A percentile compares a stretch with the other conserved stretches of the same genome.
Evolutionary conservation across 2,888 invertebrate genomes (phyloP).

Genomic region (Monochamus alternatus): DNA sequence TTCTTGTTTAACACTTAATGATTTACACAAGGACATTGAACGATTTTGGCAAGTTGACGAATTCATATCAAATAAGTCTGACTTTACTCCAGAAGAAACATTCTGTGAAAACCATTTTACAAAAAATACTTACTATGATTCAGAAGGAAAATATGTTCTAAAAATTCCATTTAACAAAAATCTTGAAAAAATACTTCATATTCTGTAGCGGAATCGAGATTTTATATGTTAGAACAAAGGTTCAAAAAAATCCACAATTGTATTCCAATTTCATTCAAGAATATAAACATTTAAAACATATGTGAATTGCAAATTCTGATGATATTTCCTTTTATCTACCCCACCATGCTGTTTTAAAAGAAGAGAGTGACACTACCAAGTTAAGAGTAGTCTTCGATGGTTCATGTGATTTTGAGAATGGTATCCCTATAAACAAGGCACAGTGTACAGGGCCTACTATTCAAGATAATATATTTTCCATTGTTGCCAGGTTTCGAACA

Average conservation of each 20-base stretch:
- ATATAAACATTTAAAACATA: conserved; percentile 10
- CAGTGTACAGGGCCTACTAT: conserved; percentile 13
- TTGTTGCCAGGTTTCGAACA: conserved; percentile 9
- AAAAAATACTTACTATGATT: conserved; percentile 4
- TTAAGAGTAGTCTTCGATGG: conserved; percentile 14
- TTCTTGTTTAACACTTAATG: conserved; percentile 11
- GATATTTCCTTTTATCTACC: conserved; percentile 15
- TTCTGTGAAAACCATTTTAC: conserved; percentile 9
- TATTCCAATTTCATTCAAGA: neutral
- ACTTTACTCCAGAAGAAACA: neutral
- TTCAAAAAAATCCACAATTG: conserved; percentile 6
- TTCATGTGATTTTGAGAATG: neutral
- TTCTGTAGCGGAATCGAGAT: conserved; percentile 9
- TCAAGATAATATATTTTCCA: conserved; percentile 12
- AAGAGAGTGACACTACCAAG: conserved; percentile 6
- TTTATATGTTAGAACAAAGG: neutral
- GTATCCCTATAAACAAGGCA: conserved; percentile 10
- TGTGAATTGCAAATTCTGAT: neutral
- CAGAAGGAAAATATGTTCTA: conserved; percentile 9
- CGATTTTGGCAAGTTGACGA: conserved; percentile 18
- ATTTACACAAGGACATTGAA: conserved; percentile 6
- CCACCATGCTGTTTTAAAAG: conserved; percentile 10
- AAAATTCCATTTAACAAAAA: conserved; percentile 8
- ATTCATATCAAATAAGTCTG: conserved; percentile 11
- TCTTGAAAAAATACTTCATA: neutral